Evolutionary conservation across 2,888 invertebrate genomes (phyloP), one percentile per base, ranked within the genome.

Genomic region (Papilio gigon): DNA sequence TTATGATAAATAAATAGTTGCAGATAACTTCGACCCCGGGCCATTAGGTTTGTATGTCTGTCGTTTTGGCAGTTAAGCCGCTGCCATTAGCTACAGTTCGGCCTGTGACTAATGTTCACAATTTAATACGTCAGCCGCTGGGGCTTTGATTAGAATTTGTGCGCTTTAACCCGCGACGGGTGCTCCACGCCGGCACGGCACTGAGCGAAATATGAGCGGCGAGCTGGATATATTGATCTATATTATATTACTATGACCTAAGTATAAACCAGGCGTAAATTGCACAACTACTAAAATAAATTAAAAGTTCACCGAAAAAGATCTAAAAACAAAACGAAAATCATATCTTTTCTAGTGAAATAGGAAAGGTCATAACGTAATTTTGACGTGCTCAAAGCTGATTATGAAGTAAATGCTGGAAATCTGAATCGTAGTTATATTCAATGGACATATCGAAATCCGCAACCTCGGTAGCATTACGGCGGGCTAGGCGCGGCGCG

Each of bases 381-480:
- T 35, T 35, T 35, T 35, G 14, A 12, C 8, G 1, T 3, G 9
- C 37, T 35, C 8, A 37, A 37, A 37, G 4, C 37, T 12, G 37
- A 37, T 14, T 35, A 35, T 35, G 37, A 4, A 37, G 37, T 47
- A 22, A 22, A 47, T 5, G 53, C 53, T 56, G 9, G 17, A 56
- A 56, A 56, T 56, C 53, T 30, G 53, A 56, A 56, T 56, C 9
- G 30, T 27, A 56, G 30, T 56, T 47, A 40, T 22, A 9, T 44
- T 44, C 17, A 27, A 63, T 47, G 63, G 47, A 47, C 63, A 63
- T 47, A 30, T 63, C 4, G 58, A 47, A 59, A 64, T 47, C 59
- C 59, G 47, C 64, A 64, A 58, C 59, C n/a, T 64, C 59, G 47
- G 47, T 64, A 68, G 30, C 30, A 68, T 59, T 64, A 64, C 63